Base-by-base conservation (phyloP, 1,140 invertebrate species). In the Metaphire vulgaris region DNA sequence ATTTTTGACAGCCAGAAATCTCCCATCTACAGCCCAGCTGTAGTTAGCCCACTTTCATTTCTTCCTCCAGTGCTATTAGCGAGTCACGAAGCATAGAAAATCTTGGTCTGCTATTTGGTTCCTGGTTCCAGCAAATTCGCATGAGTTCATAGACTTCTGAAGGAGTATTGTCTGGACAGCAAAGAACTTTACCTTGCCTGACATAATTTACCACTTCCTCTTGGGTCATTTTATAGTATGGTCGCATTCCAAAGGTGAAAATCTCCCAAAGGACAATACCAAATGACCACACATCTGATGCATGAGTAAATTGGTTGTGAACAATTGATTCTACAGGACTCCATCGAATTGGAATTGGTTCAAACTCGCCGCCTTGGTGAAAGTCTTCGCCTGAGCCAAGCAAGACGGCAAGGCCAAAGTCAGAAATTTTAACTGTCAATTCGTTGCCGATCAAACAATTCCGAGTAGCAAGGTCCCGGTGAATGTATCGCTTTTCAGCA, bases 251-350 rank as follows among this genome's bases (percentile, higher is more conserved):
- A 85, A 95, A 98, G 80, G 93, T 95, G 82, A 97, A 98, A 56
- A 98, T 96, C 88, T 99, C 97, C 96, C 96, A 99, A 1, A 98
- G 86, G 30, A 98, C 92, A 41, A 98, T 93, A 12, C 96, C 97
- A 87, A 95, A 98, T 65, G 94, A 96, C 96, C 96, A 99, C 14
- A 99, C 95, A 86, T 99, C 96, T 74, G 94, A 97, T 86, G 98
- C 95, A 0, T 94, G 94, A 0, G 96, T 97, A 82, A 98, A 99
- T 88, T 97, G 81, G 65, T 96, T 96, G 87, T 97, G 97, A 0
- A 97, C 86, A 82, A 99, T 97, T 2, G 95, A 95, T 85, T 99
- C 97, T 1, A 95, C 93, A 31, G 97, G 95, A 95, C 98, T 98
- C 90, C 90, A 91, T n/a, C 90, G 83, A 34, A 90, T 88, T 0